Conservation (phyloP, 2,113 vertebrate genomes). For the Rutilus rutilus region DNA sequence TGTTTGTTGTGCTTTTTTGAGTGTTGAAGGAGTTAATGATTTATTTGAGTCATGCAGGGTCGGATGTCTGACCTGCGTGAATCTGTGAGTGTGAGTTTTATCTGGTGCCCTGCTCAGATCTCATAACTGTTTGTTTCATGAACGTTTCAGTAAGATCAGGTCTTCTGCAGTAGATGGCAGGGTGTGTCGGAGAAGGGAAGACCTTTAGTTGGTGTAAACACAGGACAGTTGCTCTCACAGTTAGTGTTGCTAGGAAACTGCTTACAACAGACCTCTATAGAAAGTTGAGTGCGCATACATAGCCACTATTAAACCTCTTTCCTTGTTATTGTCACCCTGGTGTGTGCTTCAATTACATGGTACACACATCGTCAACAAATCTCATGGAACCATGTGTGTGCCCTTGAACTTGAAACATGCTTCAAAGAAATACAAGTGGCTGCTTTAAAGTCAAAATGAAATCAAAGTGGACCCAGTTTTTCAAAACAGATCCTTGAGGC, state of each 20-base stretch:
- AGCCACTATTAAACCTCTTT: not conserved
- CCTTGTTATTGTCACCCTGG: constrained; percentile 1
- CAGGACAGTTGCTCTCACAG: not conserved
- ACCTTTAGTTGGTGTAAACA: not conserved
- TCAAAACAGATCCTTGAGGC: not conserved
- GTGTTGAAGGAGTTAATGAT: not conserved
- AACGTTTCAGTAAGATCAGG: not conserved
- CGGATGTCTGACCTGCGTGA: not conserved
- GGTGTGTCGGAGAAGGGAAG: not conserved
- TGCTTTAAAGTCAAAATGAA: constrained; percentile 27
- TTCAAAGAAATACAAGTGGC: not conserved
- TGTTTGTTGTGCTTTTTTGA: constrained; percentile 12
- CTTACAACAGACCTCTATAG: constrained; percentile 4
- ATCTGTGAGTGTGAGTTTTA: not conserved
- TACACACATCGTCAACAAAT: not conserved
- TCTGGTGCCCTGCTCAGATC: not conserved
- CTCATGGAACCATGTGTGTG: not conserved
- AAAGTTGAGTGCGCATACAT: constrained; percentile 19
- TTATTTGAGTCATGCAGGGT: not conserved
- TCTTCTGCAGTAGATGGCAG: not conserved
- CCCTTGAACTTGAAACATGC: constrained; percentile 9
- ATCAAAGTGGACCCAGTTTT: not conserved
- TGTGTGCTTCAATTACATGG: constrained; percentile 7
- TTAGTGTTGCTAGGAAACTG: constrained; percentile 25
- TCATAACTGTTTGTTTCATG: constrained; percentile 21